These are phyloP conservation scores for Melanerpes formicivorus DNA, from an alignment of 2,113 vertebrate genomes.

Conservation along the genomic window DNA sequence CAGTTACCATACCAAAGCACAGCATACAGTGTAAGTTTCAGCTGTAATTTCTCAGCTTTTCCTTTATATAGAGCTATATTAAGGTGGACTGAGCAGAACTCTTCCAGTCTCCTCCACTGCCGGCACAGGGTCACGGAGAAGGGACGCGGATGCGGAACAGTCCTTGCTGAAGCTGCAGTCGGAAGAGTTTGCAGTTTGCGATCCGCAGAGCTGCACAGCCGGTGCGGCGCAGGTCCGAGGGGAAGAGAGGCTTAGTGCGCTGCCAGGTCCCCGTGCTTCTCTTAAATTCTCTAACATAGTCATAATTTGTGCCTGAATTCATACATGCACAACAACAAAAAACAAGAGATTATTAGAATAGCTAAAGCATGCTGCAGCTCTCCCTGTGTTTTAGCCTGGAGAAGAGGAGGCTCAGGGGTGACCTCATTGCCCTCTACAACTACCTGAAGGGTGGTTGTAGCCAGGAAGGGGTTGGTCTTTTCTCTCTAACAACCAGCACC, in stretches of 20 bases:
- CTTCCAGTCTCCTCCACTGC: slow-evolving; percentile 22
- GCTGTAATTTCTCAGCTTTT: slow-evolving; percentile 69
- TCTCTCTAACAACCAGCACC: no score
- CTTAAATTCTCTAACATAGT: slow-evolving; percentile 96
- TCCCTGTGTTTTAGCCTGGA: background rate
- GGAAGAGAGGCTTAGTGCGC: slow-evolving; percentile 88
- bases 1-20: slow-evolving; percentile 73
- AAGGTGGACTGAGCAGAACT: slow-evolving; percentile 32
- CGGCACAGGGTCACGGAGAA: slow-evolving; percentile 68
- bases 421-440: no score
- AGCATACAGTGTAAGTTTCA: slow-evolving; percentile 67
- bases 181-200: slow-evolving; percentile 97
- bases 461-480: no score
- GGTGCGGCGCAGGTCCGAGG: slow-evolving; percentile 90
- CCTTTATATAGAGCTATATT: slow-evolving; percentile 63
- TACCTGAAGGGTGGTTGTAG: no score
- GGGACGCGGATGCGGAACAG: slow-evolving; percentile 88
- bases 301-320: slow-evolving; percentile 87
- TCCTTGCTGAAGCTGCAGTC: slow-evolving; percentile 93
- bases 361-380: background rate
- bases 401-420: no score
- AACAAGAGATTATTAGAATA: background rate
- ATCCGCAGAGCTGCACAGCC: slow-evolving; percentile 90
- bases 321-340: background rate
- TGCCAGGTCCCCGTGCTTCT: slow-evolving; percentile 96